phyloP scores from a whole-genome alignment of 2,797 vertebrate genomes.

The Myotis myotis region DNA sequence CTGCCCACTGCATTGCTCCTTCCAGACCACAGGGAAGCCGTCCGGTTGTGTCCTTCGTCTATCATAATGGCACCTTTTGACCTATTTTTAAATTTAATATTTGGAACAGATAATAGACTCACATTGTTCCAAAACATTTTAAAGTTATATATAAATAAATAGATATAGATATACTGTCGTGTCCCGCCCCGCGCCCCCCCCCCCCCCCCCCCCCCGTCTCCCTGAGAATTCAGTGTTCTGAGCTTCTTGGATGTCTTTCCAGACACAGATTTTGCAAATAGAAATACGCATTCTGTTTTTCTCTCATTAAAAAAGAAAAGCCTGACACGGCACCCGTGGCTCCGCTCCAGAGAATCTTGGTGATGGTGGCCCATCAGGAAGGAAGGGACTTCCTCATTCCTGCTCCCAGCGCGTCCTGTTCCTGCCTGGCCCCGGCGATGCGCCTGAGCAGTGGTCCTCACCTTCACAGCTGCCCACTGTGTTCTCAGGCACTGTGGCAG shows the following conservation, averaged over 20 bases:
- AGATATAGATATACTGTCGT: not conserved
- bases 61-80: not conserved
- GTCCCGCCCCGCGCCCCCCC: no score
- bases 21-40: not conserved
- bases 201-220: not conserved
- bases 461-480: not conserved
- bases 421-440: not conserved
- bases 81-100: not conserved
- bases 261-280: not conserved
- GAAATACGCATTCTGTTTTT: not conserved
- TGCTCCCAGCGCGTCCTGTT: fast-evolving
- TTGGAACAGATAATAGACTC: not conserved
- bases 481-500: not conserved
- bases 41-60: not conserved
- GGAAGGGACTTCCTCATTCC: not conserved
- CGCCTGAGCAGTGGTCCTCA: not conserved
- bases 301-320: not conserved
- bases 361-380: fast-evolving
- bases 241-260: not conserved
- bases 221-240: not conserved
- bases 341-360: not conserved
- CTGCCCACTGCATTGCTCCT: not conserved
- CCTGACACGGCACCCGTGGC: not conserved
- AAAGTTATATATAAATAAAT: not conserved
- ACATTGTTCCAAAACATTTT: not conserved